Evolutionary conservation across 2,888 invertebrate species (phyloP), one percentile per base, ranked within the genome.

Genomic region (Nineta flava): DNA sequence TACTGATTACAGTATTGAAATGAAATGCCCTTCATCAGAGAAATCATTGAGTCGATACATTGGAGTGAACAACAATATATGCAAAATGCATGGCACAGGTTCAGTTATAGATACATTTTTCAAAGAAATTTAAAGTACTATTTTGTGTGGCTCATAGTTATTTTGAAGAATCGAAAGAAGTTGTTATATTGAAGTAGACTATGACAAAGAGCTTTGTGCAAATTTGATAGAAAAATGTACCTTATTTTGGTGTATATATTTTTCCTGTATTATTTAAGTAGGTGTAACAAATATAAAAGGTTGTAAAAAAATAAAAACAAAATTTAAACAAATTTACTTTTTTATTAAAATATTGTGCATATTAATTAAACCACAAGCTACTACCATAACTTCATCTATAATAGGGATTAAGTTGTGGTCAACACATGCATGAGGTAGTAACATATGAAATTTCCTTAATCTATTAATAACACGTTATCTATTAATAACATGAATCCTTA

Each of bases 1-100:
- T 46, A 10, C 5, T 16, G 34, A 55, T 31, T n/a, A n/a, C n/a
- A n/a, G n/a, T n/a, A 31, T 51, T 17, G 55, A 55, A 48, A 55
- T 55, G 10, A 55, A 55, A 34, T 55, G 54, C 21, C 42, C 42
- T n/a, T n/a, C n/a, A n/a, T n/a, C n/a, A n/a, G n/a, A n/a, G n/a
- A n/a, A n/a, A n/a, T n/a, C n/a, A n/a, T n/a, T n/a, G n/a, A n/a
- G n/a, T n/a, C n/a, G n/a, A 9, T 34, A 9, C 34, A 34, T 9
- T n/a, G n/a, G n/a, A n/a, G n/a, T n/a, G n/a, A n/a, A n/a, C n/a
- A n/a, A n/a, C n/a, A n/a, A n/a, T n/a, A n/a, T n/a, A n/a, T n/a
- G n/a, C n/a, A n/a, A n/a, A n/a, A n/a, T n/a, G n/a, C n/a, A n/a
- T n/a, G n/a, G n/a, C n/a, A n/a, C n/a, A n/a, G n/a, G n/a, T n/a